These are phyloP conservation scores for Melipona beecheii DNA, from an alignment of 2,888 invertebrate genomes.

Conservation along the genomic window DNA sequence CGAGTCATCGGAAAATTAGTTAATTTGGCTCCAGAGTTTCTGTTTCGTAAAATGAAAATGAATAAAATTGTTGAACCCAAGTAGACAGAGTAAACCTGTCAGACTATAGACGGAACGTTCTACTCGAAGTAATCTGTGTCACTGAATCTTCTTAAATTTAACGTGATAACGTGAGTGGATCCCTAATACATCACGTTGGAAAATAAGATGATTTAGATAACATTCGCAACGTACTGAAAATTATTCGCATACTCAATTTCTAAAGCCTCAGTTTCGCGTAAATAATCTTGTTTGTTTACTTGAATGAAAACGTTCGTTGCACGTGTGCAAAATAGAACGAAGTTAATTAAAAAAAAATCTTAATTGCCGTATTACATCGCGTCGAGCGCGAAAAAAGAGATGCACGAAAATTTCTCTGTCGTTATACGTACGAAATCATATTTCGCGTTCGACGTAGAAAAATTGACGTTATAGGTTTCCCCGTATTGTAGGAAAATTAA, in stretches of 20 bases:
- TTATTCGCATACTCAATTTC: not conserved
- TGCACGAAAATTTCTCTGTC: not conserved
- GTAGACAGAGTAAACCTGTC: not conserved
- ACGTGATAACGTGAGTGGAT: not conserved
- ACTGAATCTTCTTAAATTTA: not conserved
- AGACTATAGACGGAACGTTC: not conserved
- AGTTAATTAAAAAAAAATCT: not conserved
- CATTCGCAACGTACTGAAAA: not conserved
- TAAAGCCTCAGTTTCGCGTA: not conserved
- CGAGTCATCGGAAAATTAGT: not conserved
- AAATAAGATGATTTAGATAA: not conserved
- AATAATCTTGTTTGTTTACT: not conserved
- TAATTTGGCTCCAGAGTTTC: not conserved
- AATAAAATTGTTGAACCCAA: not conserved
- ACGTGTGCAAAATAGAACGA: not conserved
- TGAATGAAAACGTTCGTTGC: not conserved
- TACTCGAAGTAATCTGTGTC: not conserved
- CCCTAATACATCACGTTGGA: not conserved
- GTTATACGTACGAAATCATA: not conserved
- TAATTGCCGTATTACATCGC: not conserved
- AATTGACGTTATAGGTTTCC: constrained; percentile 5
- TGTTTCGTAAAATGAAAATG: not conserved
- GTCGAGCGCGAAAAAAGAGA: not conserved
- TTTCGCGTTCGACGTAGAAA: not conserved
- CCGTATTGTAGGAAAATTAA: constrained; percentile 48